Conservation (phyloP, 1,140 invertebrate genomes). For the Zaprionus lachaisei region DNA sequence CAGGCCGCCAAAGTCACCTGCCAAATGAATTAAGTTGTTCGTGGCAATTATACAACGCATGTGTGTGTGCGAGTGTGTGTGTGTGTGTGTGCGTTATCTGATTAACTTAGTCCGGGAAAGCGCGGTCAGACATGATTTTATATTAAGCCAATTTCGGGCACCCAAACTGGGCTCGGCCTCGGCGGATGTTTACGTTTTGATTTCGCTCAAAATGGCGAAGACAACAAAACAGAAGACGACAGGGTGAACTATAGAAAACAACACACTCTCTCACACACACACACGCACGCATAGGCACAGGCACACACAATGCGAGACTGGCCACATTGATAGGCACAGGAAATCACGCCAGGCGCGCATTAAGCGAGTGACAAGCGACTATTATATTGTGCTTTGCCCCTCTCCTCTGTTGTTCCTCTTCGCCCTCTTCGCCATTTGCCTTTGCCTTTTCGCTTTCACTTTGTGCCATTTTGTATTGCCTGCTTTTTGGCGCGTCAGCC, state of each 20-base stretch:
- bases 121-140: slow-evolving; percentile 71
- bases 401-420: slow-evolving; percentile 1
- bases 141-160: slow-evolving; percentile 63
- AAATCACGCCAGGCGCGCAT: slow-evolving; percentile 73
- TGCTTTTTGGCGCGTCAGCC: background rate
- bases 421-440: background rate
- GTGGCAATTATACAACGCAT: slow-evolving; percentile 55
- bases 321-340: slow-evolving; percentile 12
- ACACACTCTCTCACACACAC: background rate
- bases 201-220: slow-evolving; percentile 43
- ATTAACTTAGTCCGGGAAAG: slow-evolving; percentile 68
- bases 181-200: slow-evolving; percentile 73
- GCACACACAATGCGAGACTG: slow-evolving; percentile 17
- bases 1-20: slow-evolving; percentile 33
- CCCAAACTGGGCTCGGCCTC: slow-evolving; percentile 67
- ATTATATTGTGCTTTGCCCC: slow-evolving; percentile 32
- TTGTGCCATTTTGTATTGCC: background rate
- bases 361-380: slow-evolving; percentile 54
- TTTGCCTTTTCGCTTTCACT: background rate
- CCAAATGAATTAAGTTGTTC: slow-evolving; percentile 73
- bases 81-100: slow-evolving; percentile 62
- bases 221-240: slow-evolving; percentile 21
- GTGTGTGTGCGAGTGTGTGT: slow-evolving; percentile 3
- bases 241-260: slow-evolving; percentile 1
- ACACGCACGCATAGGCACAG: background rate